Evolutionary conservation across 1,140 invertebrate species (phyloP).

Genomic region (Holotrichia oblita): DNA sequence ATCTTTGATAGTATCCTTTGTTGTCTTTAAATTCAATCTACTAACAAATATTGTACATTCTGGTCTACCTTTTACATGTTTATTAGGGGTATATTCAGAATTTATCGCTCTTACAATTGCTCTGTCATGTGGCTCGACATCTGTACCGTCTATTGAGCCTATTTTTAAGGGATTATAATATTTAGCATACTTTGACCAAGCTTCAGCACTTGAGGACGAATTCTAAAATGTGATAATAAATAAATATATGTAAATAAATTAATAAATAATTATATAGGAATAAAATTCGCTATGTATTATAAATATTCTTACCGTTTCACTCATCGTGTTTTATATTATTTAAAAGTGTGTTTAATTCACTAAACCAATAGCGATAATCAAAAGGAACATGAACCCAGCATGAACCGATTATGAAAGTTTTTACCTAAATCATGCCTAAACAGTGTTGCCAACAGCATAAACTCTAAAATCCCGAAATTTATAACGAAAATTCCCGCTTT

Average conservation of each 20-base stretch:
- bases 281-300: not conserved
- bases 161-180: constrained; percentile 75
- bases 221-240: constrained; percentile 1
- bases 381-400: too few species aligned
- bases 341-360: too few species aligned
- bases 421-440: too few species aligned
- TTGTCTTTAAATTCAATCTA: constrained; percentile 78
- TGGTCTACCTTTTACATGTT: constrained; percentile 74
- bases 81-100: constrained; percentile 75
- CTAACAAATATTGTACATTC: constrained; percentile 81
- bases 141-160: constrained; percentile 87
- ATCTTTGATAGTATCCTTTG: constrained; percentile 67
- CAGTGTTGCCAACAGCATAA: too few species aligned
- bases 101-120: constrained; percentile 78
- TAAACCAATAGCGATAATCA: too few species aligned
- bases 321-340: not conserved
- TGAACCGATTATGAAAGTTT: too few species aligned
- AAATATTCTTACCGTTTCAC: not conserved
- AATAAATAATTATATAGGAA: too few species aligned
- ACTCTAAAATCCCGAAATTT: too few species aligned
- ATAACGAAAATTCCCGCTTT: too few species aligned
- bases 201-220: not conserved
- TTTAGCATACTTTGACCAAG: constrained; percentile 65
- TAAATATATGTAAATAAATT: too few species aligned
- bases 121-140: constrained; percentile 82